Base-by-base conservation (phyloP, 2,797 vertebrate genomes). In the Octomys mimax region DNA sequence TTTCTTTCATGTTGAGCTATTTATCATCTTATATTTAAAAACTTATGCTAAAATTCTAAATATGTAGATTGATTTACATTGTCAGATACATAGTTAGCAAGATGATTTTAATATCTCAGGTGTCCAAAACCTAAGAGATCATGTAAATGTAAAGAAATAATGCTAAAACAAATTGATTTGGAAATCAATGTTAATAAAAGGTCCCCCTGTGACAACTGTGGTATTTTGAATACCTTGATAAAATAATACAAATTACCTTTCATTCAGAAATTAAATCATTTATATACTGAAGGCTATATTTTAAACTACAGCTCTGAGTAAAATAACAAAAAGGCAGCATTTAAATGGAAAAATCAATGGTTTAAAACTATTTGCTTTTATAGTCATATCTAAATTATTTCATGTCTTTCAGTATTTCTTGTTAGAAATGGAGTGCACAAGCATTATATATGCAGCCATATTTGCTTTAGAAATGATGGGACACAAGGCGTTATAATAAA, bases 121-220 rank as follows among this genome's bases (percentile, higher is more conserved):
- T 83, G 73, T 33, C 59, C 11, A 61, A 39, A 95, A 89, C 39
- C 22, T 42, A 33, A 33, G 11, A 24, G 83, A 59, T 61, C 49
- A 16, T n/a, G 8, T 80, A 49, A 80, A 24, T 21, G 64, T 87
- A 88, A 94, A 80, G 31, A 86, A 84, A 88, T 57, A 14, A 86
- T 3, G 7, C 90, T 16, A 59, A 66, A 81, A 92, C 62, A 33
- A 61, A 77, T 77, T 80, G 84, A 86, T 66, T 94, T 85, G 31
- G 24, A 88, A 95, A 94, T 86, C 42, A 73, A 92, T 90, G 52
- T 59, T 62, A 77, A 90, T 52, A 92, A 75, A 89, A 59, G 1
- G 78, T 5, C 18, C 14, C 49, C 42, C 8, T 54, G 11, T 39
- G 26, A 57, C n/a, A 82, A 62, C 11, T 28, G n/a, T 42, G 36